Base-by-base conservation (phyloP, 1,140 invertebrate genomes). In the Ceratina calcarata region DNA sequence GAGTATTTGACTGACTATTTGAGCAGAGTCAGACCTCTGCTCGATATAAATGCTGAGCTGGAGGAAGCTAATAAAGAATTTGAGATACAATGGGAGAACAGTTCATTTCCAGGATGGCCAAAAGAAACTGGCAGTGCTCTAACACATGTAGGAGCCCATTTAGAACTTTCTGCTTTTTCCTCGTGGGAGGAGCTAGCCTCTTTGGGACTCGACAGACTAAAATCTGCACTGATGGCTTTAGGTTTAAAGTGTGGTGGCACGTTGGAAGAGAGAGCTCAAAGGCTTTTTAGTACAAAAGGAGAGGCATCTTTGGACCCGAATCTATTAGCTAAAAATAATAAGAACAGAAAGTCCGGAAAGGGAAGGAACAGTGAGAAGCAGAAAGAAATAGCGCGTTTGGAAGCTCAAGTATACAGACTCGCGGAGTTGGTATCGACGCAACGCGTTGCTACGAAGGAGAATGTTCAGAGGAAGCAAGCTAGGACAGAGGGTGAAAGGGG, bases 211-310 rank as follows among this genome's bases (percentile, higher is more conserved):
- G 99, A 99, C 94, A 95, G 99, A 90, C 94, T 99, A 2, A 99
- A 99, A 91, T 99, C 98, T 18, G 99, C 98, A 13, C 93, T 99
- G 1, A 97, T 99, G 95, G 99, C 99, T 7, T 92, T 99, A n/a
- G 98, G 98, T 0, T 93, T 99, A 0, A 99, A 99, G 93, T 99
- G 99, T 94, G 99, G 99, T 76, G 99, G 99, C 4, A 99, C 99
- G 22, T 93, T 99, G 22, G 98, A 99, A 94, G 98, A 99, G 94
- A 94, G 99, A 87, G 99, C 99, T 6, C 97, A 99, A 90, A 94
- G 99, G 89, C 94, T 99, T 73, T 99, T 99, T 89, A 96, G 95
- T 75, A 99, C 98, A 0, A 99, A 99, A 93, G 98, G 98, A 0
- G 98, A 99, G 91, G 96, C 95, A 70, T 95, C 97, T 3, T 91